A percentile compares a stretch with the other conserved stretches of the same genome.
Evolutionary conservation across 1,140 invertebrate genomes (phyloP).

Genomic region (Drosophila parvula): DNA sequence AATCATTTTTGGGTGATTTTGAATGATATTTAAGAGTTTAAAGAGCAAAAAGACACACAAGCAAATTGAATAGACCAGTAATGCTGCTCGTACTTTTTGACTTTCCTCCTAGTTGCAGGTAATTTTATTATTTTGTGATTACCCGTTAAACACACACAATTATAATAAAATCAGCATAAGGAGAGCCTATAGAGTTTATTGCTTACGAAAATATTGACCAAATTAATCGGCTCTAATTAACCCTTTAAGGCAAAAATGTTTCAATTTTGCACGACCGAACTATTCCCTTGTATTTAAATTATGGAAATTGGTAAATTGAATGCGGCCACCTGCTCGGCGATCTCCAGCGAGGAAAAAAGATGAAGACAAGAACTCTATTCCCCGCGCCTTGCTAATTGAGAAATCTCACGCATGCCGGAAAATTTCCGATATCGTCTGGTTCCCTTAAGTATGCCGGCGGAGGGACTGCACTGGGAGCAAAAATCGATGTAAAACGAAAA

Average conservation of each 20-base stretch:
- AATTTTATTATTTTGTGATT: too few relatives aligned
- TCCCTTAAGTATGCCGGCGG: conserved; percentile 25
- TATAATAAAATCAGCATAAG: too few relatives aligned
- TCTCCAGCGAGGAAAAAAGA: not conserved
- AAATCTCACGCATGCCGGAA: conserved; percentile 45
- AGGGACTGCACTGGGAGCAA: conserved; percentile 4
- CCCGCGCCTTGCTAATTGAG: not conserved
- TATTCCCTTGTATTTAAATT: conserved; percentile 25
- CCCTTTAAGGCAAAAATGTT: too few relatives aligned
- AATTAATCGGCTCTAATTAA: not conserved
- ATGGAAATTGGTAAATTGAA: conserved; percentile 24
- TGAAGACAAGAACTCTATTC: conserved; percentile 9
- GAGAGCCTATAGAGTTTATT: not conserved
- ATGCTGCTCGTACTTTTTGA: too few relatives aligned
- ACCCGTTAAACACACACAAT: too few relatives aligned
- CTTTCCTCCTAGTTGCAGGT: too few relatives aligned
- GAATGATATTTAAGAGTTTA: too few relatives aligned
- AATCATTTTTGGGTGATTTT: too few relatives aligned
- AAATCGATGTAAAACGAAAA: not conserved
- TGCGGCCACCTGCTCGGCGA: conserved; percentile 7
- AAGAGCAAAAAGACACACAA: too few relatives aligned
- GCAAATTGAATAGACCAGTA: too few relatives aligned
- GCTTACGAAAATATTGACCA: not conserved
- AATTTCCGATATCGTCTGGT: conserved; percentile 37
- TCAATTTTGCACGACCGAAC: conserved; percentile 40